Percentiles rank a stretch among this genome's conserved stretches.
Conservation (phyloP, 2,797 vertebrate species). For the Gymnopithys bicolor region DNA sequence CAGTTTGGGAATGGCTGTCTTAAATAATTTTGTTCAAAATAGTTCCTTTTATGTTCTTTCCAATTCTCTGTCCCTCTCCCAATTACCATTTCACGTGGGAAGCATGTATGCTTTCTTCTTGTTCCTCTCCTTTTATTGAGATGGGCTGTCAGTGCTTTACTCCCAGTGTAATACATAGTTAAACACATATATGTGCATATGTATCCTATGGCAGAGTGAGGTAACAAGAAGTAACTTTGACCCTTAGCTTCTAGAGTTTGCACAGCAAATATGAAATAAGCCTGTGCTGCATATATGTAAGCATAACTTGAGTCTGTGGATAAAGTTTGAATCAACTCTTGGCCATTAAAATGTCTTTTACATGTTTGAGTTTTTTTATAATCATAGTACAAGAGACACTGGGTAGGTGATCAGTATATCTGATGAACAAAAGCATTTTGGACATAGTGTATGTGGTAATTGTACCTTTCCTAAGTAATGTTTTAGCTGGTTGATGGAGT, state of each 20-base stretch:
- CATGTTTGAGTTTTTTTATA: rapidly evolving
- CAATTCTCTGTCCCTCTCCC: constrained; percentile 2
- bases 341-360: background rate
- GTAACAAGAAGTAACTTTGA: background rate
- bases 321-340: background rate
- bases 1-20: constrained; percentile 64
- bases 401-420: background rate
- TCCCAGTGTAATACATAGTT: background rate
- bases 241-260: background rate
- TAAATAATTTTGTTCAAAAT: constrained; percentile 62
- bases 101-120: constrained; percentile 36
- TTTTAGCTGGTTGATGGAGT: background rate
- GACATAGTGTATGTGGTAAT: background rate
- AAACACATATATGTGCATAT: rapidly evolving
- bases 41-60: constrained; percentile 63
- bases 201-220: background rate
- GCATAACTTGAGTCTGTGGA: background rate
- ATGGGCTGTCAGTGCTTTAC: background rate
- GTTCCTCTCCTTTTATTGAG: background rate
- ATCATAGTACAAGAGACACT: background rate
- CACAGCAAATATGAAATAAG: background rate
- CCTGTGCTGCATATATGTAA: background rate
- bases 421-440: background rate
- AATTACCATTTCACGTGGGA: constrained; percentile 51
- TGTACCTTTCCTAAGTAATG: background rate